Conservation (phyloP, 2,888 invertebrate species). For the Chouioia cunea region DNA sequence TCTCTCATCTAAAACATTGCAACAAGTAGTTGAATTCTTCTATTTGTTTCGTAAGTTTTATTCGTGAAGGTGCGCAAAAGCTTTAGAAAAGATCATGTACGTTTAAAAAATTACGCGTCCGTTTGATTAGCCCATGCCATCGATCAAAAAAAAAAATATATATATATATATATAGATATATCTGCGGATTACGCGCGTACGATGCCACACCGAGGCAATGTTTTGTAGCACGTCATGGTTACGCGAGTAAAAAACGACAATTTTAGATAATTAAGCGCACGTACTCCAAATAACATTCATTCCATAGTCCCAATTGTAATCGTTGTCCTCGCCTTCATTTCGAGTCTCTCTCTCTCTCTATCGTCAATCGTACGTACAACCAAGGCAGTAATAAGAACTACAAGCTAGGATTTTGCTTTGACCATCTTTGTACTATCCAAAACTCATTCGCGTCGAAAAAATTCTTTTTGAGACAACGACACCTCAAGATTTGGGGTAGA, state of each 20-base stretch:
- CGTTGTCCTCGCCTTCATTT: slow-evolving; percentile 44
- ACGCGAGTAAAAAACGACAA: slow-evolving; percentile 37
- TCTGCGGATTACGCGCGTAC: slow-evolving; percentile 24
- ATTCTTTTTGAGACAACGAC: slow-evolving; percentile 45
- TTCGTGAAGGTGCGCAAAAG: slow-evolving; percentile 54
- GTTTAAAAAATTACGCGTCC: too few relatives aligned
- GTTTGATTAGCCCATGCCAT: too few relatives aligned
- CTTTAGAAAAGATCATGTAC: slow-evolving; percentile 39
- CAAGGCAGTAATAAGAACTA: slow-evolving; percentile 50
- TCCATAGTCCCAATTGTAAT: slow-evolving; percentile 45
- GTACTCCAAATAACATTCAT: slow-evolving; percentile 43
- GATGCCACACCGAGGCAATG: not conserved
- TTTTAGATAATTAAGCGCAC: slow-evolving; percentile 27
- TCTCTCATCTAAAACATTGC: slow-evolving; percentile 50
- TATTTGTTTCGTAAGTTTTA: slow-evolving; percentile 49
- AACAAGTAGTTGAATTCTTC: slow-evolving; percentile 49
- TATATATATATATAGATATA: slow-evolving; percentile 41
- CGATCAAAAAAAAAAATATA: slow-evolving; percentile 16
- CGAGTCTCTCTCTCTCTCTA: too few relatives aligned
- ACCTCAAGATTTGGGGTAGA: slow-evolving; percentile 34
- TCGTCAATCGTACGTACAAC: slow-evolving; percentile 46
- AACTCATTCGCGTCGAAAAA: slow-evolving; percentile 46
- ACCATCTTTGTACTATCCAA: slow-evolving; percentile 8
- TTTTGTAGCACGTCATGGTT: slow-evolving; percentile 28
- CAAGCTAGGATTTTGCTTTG: slow-evolving; percentile 41